Base-by-base conservation (phyloP, 2,113 vertebrate species). In the Eulemur rufifrons region DNA sequence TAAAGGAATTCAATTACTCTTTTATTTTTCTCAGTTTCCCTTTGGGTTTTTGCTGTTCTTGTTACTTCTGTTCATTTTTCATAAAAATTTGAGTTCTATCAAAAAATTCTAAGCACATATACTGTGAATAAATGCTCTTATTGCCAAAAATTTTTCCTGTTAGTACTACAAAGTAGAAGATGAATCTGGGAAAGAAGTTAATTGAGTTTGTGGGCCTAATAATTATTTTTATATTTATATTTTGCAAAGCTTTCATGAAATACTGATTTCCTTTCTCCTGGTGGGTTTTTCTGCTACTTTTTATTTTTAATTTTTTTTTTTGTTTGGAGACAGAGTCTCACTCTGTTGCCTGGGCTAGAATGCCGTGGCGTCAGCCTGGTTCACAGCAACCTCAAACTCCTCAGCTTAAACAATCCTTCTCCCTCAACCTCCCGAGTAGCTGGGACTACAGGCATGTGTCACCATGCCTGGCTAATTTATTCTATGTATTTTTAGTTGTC, bases 241-340 rank as follows among this genome's bases (percentile, higher is more conserved):
- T 97, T 95, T 92, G 4, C 20, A 76, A 85, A 45, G 14, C 6
- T 92, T 95, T 88, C 34, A 82, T 87, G 34, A 93, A 94, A 86
- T 68, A 8, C 3, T 77, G 39, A 76, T 90, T 96, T 93, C 17
- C 52, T 86, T 87, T 91, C 39, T 94, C 13, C 47, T 68, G 25
- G 8, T 69, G 2, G 20, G 7, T 74, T 94, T 96, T 86, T 54
- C 84, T 27, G 52, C 52, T 54, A 54, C 52, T 54, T 54, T 54
- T 54, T 54, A 54, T 54, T 54, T 54, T 54, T 54, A 6, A 54
- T 18, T 54, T 54, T 54, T 54, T 54, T 54, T 54, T 54, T 54
- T 54, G 5, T 18, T 54, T 54, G 52, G 52, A 54, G 52, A 5
- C 5, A 54, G 52, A 54, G 52, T 54, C 17, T 54, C 15, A 5